Conservation (phyloP, 2,113 vertebrate species). For the Rhadina sibilatrix region DNA sequence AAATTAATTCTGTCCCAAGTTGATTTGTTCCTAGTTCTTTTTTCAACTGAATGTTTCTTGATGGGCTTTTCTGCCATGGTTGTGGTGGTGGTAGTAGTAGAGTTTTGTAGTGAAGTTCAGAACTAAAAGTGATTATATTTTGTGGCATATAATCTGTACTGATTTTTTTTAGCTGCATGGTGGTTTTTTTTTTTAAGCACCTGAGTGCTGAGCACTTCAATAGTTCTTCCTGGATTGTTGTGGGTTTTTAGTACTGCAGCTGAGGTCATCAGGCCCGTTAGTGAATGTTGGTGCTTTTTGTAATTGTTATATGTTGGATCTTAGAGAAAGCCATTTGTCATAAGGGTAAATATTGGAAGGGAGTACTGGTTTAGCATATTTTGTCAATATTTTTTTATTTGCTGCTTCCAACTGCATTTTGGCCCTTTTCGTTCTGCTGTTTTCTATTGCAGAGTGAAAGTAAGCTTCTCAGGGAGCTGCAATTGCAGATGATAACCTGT, state of each 20-base stretch:
- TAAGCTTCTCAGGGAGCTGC: background rate
- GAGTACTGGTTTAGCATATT: background rate
- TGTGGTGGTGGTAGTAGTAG: background rate
- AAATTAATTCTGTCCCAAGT: background rate
- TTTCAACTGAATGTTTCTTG: background rate
- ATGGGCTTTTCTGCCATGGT: background rate
- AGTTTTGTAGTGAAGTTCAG: background rate
- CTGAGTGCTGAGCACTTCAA: background rate
- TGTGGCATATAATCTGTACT: background rate
- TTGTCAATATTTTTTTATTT: background rate
- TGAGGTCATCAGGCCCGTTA: background rate
- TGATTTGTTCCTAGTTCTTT: background rate
- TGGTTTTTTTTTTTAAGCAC: background rate
- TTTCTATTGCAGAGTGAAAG: background rate
- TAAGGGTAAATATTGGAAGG: background rate
- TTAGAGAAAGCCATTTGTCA: background rate
- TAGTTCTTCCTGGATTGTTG: background rate
- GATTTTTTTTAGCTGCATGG: background rate
- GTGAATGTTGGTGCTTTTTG: background rate
- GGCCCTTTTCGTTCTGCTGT: background rate
- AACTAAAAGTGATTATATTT: background rate
- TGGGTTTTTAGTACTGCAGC: background rate
- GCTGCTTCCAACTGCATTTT: background rate
- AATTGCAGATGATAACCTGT: background rate
- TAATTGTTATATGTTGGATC: background rate